phyloP scores from a whole-genome alignment of 2,888 invertebrate species.

The Teleiodes luculella region DNA sequence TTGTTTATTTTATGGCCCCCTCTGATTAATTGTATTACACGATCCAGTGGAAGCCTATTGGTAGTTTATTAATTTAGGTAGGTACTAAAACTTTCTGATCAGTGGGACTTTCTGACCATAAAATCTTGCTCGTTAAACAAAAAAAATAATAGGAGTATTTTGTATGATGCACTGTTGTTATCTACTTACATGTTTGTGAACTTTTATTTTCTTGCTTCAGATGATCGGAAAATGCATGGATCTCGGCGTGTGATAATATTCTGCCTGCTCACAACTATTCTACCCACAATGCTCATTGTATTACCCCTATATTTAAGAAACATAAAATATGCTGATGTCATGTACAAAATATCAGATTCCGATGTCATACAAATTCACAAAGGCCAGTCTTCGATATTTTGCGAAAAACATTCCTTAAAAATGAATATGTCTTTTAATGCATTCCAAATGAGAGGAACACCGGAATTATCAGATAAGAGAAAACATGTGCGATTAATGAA shows the following conservation, averaged over 20 bases:
- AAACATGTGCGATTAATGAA: constrained; percentile 89
- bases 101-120: too few species aligned
- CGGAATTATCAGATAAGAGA: constrained; percentile 82
- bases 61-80: too few species aligned
- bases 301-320: constrained; percentile 88
- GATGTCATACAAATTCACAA: constrained; percentile 90
- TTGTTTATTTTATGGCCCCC: too few species aligned
- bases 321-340: constrained; percentile 86
- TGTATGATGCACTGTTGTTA: not conserved
- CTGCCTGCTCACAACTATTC: constrained; percentile 85
- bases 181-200: not conserved
- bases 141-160: too few species aligned
- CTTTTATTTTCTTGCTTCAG: constrained; percentile 64
- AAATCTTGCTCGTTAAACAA: not conserved
- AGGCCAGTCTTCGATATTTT: constrained; percentile 90
- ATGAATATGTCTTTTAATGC: constrained; percentile 87
- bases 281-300: constrained; percentile 86
- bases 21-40: too few species aligned
- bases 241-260: constrained; percentile 87
- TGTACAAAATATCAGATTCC: constrained; percentile 88
- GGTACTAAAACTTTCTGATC: too few species aligned
- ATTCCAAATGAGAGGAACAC: constrained; percentile 84
- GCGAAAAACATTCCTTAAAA: constrained; percentile 85
- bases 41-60: too few species aligned
- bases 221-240: constrained; percentile 86